These are phyloP conservation scores for Tiliacea aurago DNA, from an alignment of 2,888 invertebrate species.

Conservation along the genomic window DNA sequence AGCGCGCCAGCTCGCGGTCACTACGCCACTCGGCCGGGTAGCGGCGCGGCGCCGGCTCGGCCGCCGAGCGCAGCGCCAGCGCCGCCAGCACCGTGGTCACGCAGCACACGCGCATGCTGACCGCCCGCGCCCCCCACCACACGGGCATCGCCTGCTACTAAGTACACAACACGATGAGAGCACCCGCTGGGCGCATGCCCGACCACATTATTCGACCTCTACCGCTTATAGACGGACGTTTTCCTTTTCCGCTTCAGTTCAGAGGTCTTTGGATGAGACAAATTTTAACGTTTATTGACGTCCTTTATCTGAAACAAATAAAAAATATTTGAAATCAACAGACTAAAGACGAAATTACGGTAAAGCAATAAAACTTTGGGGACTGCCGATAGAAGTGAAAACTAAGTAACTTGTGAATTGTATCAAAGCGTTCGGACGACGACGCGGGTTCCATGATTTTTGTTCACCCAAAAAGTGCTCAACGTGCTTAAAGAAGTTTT, in stretches of 20 bases:
- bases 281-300: conserved; percentile 32
- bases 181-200: conserved; percentile 84
- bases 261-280: conserved; percentile 50
- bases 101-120: conserved; percentile 87
- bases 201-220: conserved; percentile 85
- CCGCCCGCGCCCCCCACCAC: conserved; percentile 82
- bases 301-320: conserved; percentile 73
- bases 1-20: conserved; percentile 78
- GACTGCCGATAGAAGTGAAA: too few species aligned
- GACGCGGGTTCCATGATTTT: too few species aligned
- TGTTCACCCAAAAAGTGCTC: too few species aligned
- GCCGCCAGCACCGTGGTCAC: conserved; percentile 85
- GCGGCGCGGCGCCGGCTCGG: conserved; percentile 84
- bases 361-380: too few species aligned
- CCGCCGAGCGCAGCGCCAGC: conserved; percentile 84
- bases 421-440: too few species aligned
- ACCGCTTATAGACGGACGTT: conserved; percentile 63
- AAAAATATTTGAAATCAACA: conserved; percentile 29
- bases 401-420: too few species aligned
- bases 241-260: conserved; percentile 70
- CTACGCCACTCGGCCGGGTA: conserved; percentile 82
- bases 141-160: conserved; percentile 84
- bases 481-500: too few species aligned
- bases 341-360: too few species aligned
- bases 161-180: conserved; percentile 81